Evolutionary conservation across 1,140 invertebrate species (phyloP), one percentile per base, ranked within the genome.

Genomic region (Aphaenogaster ashmeadi): DNA sequence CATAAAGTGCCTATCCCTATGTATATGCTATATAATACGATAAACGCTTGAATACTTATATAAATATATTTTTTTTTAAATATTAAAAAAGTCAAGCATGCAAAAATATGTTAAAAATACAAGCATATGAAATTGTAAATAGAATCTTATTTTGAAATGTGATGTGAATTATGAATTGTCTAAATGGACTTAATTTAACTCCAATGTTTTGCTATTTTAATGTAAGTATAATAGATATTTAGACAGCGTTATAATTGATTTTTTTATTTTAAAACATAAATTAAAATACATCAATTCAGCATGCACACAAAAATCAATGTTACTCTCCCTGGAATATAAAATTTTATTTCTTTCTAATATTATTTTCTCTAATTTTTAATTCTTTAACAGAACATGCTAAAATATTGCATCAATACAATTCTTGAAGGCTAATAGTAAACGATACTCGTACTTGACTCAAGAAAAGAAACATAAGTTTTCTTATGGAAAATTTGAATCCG

Each of bases 261-360:
- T 27, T 50, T 69, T 11, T 8, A 64, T 64, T 27, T 27, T 64
- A 38, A 64, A 64, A 64, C 18, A n/a, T n/a, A 62, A 69, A 71
- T 27, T n/a, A 71, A 71, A 50, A 71, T 15, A 21, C 9, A 71
- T 71, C 0, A 15, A 13, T 69, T 52, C 27, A 71, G 15, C 50
- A 33, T 33, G 15, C 8, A 67, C 4, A 36, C 0, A 72, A 36
- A 0, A 54, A 5, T 5, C 3, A 7, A 18, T 33, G 13, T 71
- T 50, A 9, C 21, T 33, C 8, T 54, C 15, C 6, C 5, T 72
- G 18, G 0, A 52, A n/a, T 44, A 52, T n/a, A 5, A 8, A 71
- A 71, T 52, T 62, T 4, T 8, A 44, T n/a, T n/a, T 44, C 27
- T 62, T 8, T 81, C 3, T 47, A 58, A 41, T 4, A 41, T 75